Evolutionary conservation across 2,888 invertebrate species (phyloP).

Genomic region (Caenorhabditis virilis): DNA sequence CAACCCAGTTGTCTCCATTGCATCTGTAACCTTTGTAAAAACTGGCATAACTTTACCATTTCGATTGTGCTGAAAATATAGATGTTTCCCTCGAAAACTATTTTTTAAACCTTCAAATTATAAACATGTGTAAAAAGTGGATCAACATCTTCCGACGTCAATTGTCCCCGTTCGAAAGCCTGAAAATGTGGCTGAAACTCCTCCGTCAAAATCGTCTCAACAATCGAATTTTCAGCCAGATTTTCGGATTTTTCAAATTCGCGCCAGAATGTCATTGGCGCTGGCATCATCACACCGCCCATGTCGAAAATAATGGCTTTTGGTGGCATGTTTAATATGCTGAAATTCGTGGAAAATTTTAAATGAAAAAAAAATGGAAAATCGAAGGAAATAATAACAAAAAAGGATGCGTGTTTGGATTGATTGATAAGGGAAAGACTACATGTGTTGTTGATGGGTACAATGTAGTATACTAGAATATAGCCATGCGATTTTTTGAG

Average conservation of each 20-base stretch:
- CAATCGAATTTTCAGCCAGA: constrained; percentile 66
- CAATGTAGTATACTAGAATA: too few relatives aligned
- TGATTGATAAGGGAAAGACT: too few relatives aligned
- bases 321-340: constrained; percentile 8
- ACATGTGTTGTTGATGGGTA: too few relatives aligned
- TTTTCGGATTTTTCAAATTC: constrained; percentile 59
- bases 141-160: constrained; percentile 69
- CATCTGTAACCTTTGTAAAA: constrained; percentile 8
- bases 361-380: too few relatives aligned
- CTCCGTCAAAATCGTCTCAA: constrained; percentile 60
- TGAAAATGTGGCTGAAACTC: constrained; percentile 48
- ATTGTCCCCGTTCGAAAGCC: constrained; percentile 69
- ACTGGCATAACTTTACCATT: constrained; percentile 17
- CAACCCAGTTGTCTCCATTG: constrained; percentile 8
- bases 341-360: too few relatives aligned
- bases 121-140: constrained; percentile 69
- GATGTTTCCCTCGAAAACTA: background rate
- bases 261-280: constrained; percentile 68
- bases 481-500: too few relatives aligned
- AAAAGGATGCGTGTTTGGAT: too few relatives aligned
- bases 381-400: too few relatives aligned
- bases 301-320: constrained; percentile 72
- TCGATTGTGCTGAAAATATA: constrained; percentile 15
- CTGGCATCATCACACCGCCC: constrained; percentile 71
- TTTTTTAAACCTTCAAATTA: constrained; percentile 66